Conservation (phyloP, 2,888 invertebrate genomes). For the Drosophila kanekoi region DNA sequence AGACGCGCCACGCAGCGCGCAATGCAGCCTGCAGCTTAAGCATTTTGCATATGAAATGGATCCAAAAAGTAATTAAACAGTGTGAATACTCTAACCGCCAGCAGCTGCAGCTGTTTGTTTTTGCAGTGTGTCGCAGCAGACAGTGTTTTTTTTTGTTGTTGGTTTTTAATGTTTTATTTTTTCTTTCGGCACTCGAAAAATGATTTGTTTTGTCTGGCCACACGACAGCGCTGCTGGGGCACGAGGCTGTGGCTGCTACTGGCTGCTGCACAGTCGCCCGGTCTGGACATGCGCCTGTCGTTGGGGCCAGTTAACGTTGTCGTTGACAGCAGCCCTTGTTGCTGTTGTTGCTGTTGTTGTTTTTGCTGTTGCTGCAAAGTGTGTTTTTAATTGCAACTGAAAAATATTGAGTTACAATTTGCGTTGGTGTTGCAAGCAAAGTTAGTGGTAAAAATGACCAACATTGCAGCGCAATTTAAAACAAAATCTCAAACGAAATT, state of each 20-base stretch:
- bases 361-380: slow-evolving; percentile 22
- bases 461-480: neutral
- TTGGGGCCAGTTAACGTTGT: neutral
- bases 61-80: slow-evolving; percentile 83
- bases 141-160: slow-evolving; percentile 17
- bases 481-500: neutral
- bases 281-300: slow-evolving; percentile 50
- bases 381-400: slow-evolving; percentile 21
- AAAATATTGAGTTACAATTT: slow-evolving; percentile 47
- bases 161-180: slow-evolving; percentile 26
- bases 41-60: slow-evolving; percentile 78
- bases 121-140: slow-evolving; percentile 52
- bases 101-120: slow-evolving; percentile 66
- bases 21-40: slow-evolving; percentile 66
- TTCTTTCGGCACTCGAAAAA: slow-evolving; percentile 50
- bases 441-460: neutral
- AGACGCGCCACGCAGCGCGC: slow-evolving; percentile 37
- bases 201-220: slow-evolving; percentile 80
- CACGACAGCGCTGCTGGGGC: slow-evolving; percentile 31
- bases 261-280: slow-evolving; percentile 10
- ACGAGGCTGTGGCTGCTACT: slow-evolving; percentile 20
- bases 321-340: neutral
- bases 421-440: slow-evolving; percentile 11
- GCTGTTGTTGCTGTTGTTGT: slow-evolving; percentile 13
- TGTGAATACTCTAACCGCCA: neutral